Evolutionary conservation across 2,797 vertebrate species (phyloP).

Genomic region (Valencia hispanica): DNA sequence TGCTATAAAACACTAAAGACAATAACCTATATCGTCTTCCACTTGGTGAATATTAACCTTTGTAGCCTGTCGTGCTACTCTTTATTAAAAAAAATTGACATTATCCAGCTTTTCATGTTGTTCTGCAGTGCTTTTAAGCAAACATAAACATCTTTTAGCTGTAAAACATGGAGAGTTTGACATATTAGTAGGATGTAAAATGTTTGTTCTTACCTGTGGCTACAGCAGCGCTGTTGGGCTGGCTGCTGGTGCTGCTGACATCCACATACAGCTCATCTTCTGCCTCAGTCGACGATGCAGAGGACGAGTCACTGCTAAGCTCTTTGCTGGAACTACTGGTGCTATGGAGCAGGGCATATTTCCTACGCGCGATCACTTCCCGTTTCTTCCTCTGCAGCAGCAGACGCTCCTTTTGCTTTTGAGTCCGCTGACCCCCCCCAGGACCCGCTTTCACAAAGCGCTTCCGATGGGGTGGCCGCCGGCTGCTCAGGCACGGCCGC

Average conservation of each 20-base stretch:
- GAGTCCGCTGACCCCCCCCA: slow-evolving; percentile 88
- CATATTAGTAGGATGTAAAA: background rate
- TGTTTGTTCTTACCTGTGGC: slow-evolving; percentile 86
- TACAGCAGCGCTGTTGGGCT: slow-evolving; percentile 87
- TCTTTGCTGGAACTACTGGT: slow-evolving; percentile 97
- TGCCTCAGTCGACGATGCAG: slow-evolving; percentile 92
- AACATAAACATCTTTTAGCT: background rate
- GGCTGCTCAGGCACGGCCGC: slow-evolving; percentile 89
- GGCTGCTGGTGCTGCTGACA: slow-evolving; percentile 92
- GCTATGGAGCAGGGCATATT: slow-evolving; percentile 93
- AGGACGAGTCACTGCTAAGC: slow-evolving; percentile 91
- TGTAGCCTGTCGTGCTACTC: background rate
- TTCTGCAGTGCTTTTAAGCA: background rate
- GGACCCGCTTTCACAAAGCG: slow-evolving; percentile 88
- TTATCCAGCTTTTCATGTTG: background rate
- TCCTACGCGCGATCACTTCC: slow-evolving; percentile 92
- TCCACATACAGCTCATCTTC: slow-evolving; percentile 96
- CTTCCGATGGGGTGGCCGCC: slow-evolving; percentile 88
- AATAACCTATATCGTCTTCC: background rate
- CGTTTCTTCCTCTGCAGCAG: slow-evolving; percentile 95
- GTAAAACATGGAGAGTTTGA: slow-evolving; percentile 22
- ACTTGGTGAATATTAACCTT: background rate
- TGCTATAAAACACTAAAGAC: background rate
- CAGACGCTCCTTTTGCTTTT: slow-evolving; percentile 95
- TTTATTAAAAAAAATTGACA: background rate